Conservation (phyloP, 1,140 invertebrate species). For the Meloidogyne hapla region DNA sequence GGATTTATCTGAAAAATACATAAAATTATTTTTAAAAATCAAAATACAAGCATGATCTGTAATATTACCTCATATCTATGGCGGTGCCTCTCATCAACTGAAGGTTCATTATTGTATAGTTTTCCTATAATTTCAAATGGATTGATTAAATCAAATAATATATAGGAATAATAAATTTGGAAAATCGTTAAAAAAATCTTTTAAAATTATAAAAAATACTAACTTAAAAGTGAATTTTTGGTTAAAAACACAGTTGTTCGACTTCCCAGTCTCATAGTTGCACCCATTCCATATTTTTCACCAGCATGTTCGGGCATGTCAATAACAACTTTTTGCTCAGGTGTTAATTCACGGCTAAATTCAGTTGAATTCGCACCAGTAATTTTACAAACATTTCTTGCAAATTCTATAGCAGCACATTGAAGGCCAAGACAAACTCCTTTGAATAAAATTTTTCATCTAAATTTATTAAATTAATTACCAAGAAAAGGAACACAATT, state of each 20-base stretch:
- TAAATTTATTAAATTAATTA: constrained; percentile 22
- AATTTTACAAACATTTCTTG: constrained; percentile 78
- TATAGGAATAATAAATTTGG: too few species aligned
- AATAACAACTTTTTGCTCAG: constrained; percentile 71
- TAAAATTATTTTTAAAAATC: neutral
- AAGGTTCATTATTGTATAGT: constrained; percentile 67
- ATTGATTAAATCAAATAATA: too few species aligned
- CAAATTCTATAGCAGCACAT: constrained; percentile 92
- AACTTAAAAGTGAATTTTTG: constrained; percentile 50
- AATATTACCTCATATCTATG: constrained; percentile 75
- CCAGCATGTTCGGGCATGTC: constrained; percentile 99
- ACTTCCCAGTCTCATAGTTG: constrained; percentile 94
- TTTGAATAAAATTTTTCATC: constrained; percentile 65
- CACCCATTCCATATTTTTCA: constrained; percentile 76
- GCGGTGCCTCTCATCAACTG: constrained; percentile 90
- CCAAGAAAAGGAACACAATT: constrained; percentile 85
- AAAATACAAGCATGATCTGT: neutral
- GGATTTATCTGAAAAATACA: constrained; percentile 20
- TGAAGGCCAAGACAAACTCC: constrained; percentile 90
- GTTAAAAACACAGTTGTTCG: constrained; percentile 78
- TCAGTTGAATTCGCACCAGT: constrained; percentile 84
- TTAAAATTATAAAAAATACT: too few species aligned
- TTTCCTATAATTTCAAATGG: constrained; percentile 37
- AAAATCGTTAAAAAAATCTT: too few species aligned
- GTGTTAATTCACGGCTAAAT: constrained; percentile 72